Evolutionary conservation across 2,113 vertebrate species (phyloP).

Genomic region (Sigmodon hispidus): DNA sequence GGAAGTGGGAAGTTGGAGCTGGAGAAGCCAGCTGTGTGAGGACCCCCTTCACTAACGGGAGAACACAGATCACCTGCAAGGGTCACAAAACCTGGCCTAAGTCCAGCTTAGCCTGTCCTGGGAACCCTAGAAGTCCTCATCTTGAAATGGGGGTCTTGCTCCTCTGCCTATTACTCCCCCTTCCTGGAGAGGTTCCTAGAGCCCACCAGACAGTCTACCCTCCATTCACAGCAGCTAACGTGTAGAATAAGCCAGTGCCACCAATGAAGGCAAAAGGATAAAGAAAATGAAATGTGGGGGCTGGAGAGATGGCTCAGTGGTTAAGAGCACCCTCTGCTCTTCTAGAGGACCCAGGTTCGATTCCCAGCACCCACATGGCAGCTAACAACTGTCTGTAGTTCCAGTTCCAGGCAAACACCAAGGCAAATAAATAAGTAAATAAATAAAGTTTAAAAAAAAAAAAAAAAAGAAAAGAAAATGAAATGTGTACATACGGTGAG

Average conservation of each 20-base stretch:
- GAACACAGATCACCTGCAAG: background rate
- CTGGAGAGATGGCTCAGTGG: no score
- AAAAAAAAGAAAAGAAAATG: background rate
- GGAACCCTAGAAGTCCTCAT: background rate
- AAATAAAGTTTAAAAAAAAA: no score
- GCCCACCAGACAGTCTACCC: background rate
- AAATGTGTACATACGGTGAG: background rate
- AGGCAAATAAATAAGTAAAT: no score
- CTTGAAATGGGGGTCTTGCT: accelerated
- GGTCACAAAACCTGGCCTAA: background rate
- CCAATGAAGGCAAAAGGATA: background rate
- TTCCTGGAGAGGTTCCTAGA: background rate
- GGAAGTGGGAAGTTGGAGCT: background rate
- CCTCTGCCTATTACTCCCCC: background rate
- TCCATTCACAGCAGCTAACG: background rate
- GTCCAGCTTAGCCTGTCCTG: background rate
- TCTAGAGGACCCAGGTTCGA: no score
- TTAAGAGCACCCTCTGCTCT: no score
- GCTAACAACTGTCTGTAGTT: no score
- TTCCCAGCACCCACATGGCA: no score
- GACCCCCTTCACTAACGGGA: background rate
- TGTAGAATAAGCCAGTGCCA: background rate
- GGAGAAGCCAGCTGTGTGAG: background rate
- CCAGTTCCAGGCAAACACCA: no score
- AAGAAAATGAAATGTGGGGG: background rate